Evolutionary conservation across 2,888 invertebrate genomes (phyloP).

Genomic region (Lasioglossum morio): DNA sequence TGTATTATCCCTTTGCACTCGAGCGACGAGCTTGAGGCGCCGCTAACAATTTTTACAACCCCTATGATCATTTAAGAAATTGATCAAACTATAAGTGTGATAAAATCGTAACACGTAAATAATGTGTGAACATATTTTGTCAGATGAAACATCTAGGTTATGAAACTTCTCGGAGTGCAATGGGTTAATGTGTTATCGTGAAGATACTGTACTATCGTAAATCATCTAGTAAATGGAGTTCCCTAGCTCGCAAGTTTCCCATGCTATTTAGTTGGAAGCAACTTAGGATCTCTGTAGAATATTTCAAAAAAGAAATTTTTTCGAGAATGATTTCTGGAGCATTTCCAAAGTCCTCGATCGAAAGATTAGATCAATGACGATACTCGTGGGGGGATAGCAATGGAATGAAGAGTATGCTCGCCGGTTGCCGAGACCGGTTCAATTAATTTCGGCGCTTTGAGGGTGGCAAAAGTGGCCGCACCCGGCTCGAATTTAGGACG

Average conservation of each 20-base stretch:
- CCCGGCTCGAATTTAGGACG: conserved; percentile 35
- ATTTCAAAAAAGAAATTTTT: neutral
- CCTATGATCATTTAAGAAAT: too few species aligned
- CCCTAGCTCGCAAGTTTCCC: too few species aligned
- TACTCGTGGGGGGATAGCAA: neutral
- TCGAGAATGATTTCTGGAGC: neutral
- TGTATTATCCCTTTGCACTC: too few species aligned
- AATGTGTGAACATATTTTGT: too few species aligned
- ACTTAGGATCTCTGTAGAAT: neutral
- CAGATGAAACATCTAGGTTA: too few species aligned
- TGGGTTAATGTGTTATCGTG: too few species aligned
- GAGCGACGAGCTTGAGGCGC: too few species aligned
- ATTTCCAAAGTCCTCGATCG: neutral
- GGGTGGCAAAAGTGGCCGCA: conserved; percentile 16
- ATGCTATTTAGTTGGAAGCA: neutral
- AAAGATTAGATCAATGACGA: neutral
- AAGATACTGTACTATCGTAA: too few species aligned
- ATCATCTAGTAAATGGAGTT: neutral
- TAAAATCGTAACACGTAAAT: too few species aligned
- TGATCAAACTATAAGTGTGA: too few species aligned
- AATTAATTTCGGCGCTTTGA: conserved; percentile 11
- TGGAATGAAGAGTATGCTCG: neutral
- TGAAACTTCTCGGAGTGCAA: too few species aligned
- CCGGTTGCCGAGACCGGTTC: neutral
- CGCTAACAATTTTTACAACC: too few species aligned